Conservation (phyloP, 2,888 invertebrate species). For the Nemurella pictetii region DNA sequence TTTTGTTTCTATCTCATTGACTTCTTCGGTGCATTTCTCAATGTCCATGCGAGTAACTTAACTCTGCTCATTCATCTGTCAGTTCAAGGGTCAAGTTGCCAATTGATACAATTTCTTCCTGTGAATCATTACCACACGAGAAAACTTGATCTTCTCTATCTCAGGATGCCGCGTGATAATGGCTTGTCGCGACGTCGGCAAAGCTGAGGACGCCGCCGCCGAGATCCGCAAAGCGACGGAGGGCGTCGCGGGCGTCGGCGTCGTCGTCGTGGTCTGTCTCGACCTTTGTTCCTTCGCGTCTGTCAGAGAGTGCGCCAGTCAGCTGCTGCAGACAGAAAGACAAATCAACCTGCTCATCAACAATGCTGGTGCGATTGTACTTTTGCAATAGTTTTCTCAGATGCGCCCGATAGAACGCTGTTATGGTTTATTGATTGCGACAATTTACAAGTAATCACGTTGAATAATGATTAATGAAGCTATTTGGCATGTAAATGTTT, state of each 20-base stretch:
- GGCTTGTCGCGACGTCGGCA: constrained; percentile 51
- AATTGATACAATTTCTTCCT: no score
- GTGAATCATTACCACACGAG: no score
- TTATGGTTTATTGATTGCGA: not conserved
- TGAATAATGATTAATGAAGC: no score
- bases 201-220: constrained; percentile 51
- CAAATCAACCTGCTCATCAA: constrained; percentile 43
- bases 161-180: constrained; percentile 50
- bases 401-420: not conserved
- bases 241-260: constrained; percentile 28
- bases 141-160: no score
- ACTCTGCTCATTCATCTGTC: no score
- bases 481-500: no score
- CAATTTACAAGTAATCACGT: no score
- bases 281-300: constrained; percentile 53
- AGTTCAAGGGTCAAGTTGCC: no score
- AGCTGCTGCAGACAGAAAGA: constrained; percentile 44
- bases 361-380: constrained; percentile 37
- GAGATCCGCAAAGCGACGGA: constrained; percentile 48
- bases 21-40: no score
- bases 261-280: constrained; percentile 50
- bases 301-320: constrained; percentile 45
- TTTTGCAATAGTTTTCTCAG: no score
- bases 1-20: no score
- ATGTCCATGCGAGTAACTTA: no score